Percentiles rank a stretch among this genome's conserved stretches.
Conservation (phyloP, 2,797 vertebrate species). For the Clarias fuscus region DNA sequence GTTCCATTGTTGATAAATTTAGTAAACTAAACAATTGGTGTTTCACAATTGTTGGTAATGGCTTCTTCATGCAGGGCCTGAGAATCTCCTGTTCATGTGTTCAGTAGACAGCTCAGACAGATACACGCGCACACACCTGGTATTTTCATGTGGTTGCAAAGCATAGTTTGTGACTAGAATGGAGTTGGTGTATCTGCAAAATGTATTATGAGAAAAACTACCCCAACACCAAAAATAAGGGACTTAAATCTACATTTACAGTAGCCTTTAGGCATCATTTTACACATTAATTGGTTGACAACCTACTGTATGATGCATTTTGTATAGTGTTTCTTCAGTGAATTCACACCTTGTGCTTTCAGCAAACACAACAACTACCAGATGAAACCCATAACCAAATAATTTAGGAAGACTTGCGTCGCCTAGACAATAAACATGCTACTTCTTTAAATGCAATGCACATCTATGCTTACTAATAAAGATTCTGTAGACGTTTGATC, state of each 20-base stretch:
- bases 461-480: too few species aligned
- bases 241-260: neutral
- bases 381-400: neutral
- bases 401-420: too few species aligned
- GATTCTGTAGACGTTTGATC: too few species aligned
- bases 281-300: neutral
- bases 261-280: neutral
- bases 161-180: neutral
- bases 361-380: neutral
- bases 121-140: neutral
- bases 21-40: neutral
- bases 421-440: too few species aligned
- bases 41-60: neutral
- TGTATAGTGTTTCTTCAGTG: neutral
- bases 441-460: too few species aligned
- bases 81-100: neutral
- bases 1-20: neutral
- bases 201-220: neutral
- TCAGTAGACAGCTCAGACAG: neutral
- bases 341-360: neutral
- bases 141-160: neutral
- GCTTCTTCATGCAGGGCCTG: neutral
- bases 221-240: neutral
- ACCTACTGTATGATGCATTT: neutral
- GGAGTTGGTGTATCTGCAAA: neutral